These are phyloP conservation scores for Tenrec ecaudatus DNA, from an alignment of 2,113 vertebrate species.

Conservation along the genomic window DNA sequence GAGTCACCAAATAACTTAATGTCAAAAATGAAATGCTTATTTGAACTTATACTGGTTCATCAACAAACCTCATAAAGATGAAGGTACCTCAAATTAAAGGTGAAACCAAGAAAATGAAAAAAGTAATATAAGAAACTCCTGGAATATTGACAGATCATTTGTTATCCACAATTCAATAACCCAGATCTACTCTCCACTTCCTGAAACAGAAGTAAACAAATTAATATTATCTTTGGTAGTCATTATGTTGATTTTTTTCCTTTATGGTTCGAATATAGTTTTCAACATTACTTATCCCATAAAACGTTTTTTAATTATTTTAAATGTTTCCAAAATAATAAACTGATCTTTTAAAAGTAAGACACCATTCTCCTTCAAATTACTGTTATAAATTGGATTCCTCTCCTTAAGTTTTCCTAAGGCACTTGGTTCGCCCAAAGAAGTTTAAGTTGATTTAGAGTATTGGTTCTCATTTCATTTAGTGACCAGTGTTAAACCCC, in stretches of 20 bases:
- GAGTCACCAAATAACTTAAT: constrained; percentile 4
- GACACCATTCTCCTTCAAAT: neutral
- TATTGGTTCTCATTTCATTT: neutral
- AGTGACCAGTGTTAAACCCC: neutral
- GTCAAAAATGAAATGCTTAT: constrained; percentile 14
- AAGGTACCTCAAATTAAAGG: neutral
- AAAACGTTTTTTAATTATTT: neutral
- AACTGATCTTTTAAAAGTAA: neutral
- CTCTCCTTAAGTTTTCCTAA: neutral
- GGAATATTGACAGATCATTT: neutral
- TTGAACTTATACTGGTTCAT: neutral
- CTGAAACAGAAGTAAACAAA: constrained; percentile 5
- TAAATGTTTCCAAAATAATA: neutral
- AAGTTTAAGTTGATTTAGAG: neutral
- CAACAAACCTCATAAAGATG: neutral
- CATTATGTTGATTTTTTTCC: neutral
- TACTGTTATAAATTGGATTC: neutral
- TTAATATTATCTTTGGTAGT: neutral
- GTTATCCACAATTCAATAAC: neutral
- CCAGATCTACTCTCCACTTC: neutral
- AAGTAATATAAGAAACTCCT: neutral
- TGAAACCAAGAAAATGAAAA: neutral
- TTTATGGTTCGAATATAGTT: neutral
- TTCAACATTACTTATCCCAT: neutral
- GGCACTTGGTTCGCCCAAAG: neutral